These are phyloP conservation scores for Drosophila nasuta DNA, from an alignment of 1,140 invertebrate genomes.

Conservation along the genomic window DNA sequence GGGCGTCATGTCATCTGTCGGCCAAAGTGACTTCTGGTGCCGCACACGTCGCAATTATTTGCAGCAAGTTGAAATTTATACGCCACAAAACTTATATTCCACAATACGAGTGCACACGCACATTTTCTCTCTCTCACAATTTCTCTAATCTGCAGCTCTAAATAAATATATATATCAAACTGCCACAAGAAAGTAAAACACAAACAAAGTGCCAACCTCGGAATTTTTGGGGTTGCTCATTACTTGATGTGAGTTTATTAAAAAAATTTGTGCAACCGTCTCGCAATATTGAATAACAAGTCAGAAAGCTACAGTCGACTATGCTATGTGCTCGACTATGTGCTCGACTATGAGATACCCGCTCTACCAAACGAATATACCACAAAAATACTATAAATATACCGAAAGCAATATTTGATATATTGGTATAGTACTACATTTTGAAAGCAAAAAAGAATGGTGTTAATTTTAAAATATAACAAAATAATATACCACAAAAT, in stretches of 20 bases:
- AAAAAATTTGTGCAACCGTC: conserved; percentile 72
- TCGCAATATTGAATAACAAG: conserved; percentile 64
- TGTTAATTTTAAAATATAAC: too few species aligned
- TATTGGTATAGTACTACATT: too few species aligned
- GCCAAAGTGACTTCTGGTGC: conserved; percentile 65
- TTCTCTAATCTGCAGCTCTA: neutral
- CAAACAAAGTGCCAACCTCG: conserved; percentile 63
- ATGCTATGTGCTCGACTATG: too few species aligned
- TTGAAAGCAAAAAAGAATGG: too few species aligned
- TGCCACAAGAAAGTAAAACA: conserved; percentile 59
- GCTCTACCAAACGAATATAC: too few species aligned
- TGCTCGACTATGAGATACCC: too few species aligned
- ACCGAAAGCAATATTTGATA: too few species aligned
- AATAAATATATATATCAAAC: conserved; percentile 71
- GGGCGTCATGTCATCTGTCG: conserved; percentile 61
- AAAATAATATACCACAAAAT: too few species aligned
- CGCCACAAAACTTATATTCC: conserved; percentile 43
- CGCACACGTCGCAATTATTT: conserved; percentile 79
- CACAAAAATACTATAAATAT: too few species aligned
- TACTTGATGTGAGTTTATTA: conserved; percentile 74
- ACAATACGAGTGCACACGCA: conserved; percentile 14
- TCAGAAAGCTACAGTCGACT: too few species aligned
- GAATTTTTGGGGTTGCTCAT: conserved; percentile 41
- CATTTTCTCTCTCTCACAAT: neutral
- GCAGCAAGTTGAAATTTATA: conserved; percentile 80